phyloP scores from a whole-genome alignment of 1,140 invertebrate species.

The Lucilia sericata region DNA sequence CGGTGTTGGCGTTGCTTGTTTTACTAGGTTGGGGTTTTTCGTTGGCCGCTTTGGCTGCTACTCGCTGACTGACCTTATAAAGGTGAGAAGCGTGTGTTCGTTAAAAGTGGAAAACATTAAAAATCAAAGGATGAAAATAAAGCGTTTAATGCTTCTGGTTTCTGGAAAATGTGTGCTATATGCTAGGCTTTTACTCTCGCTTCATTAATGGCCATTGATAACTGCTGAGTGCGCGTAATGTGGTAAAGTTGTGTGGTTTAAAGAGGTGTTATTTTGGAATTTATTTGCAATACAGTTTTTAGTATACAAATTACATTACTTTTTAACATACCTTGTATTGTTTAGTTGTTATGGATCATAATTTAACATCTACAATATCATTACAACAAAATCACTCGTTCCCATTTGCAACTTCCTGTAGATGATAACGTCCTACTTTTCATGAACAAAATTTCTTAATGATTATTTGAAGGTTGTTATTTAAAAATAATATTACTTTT shows the following conservation, averaged over 20 bases:
- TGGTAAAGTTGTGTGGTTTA: too few species aligned
- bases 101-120: slow-evolving; percentile 1
- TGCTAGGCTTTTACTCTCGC: not conserved
- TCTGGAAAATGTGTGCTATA: not conserved
- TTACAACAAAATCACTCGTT: not conserved
- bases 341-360: not conserved
- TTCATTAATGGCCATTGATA: not conserved
- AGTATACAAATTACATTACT: not conserved
- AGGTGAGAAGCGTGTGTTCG: slow-evolving; percentile 28
- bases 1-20: not conserved
- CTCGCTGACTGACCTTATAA: slow-evolving; percentile 17
- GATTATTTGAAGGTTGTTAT: too few species aligned
- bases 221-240: not conserved
- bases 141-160: slow-evolving; percentile 6
- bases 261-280: too few species aligned
- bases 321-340: not conserved
- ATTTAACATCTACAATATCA: not conserved
- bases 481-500: too few species aligned
- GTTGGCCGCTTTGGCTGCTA: not conserved
- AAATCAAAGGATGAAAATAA: not conserved
- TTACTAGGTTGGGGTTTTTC: not conserved
- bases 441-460: too few species aligned
- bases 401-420: not conserved
- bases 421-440: too few species aligned
- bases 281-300: too few species aligned